Base-by-base conservation (phyloP, 2,888 invertebrate genomes). In the Actias luna region DNA sequence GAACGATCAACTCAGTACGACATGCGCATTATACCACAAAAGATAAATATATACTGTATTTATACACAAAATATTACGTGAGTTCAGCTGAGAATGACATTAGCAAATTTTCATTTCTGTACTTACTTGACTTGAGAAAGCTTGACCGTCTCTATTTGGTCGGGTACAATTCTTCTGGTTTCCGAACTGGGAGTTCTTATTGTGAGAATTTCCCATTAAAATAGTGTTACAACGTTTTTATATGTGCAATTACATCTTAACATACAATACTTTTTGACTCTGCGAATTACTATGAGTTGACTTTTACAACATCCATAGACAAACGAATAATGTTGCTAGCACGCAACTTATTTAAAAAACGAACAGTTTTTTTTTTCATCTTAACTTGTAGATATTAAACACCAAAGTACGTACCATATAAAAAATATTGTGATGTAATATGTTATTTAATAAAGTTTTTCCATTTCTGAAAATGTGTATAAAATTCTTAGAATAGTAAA, bases 71-170 rank as follows among this genome's bases (percentile, higher is more conserved):
- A 80, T 83, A 87, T 88, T 89, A 88, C 83, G 87, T 83, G 87
- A 86, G 80, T 92, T 86, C 89, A 89, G 88, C 89, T 89, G 90
- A 82, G 92, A 90, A 90, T 92, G 92, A 92, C 92, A 92, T 87
- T 90, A 85, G 88, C 91, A 89, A 91, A 85, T 89, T 91, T 91
- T 87, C 82, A 73, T 82, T 85, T 81, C 77, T 82, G 82, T 79
- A 79, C 78, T 82, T 89, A 92, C 92, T 89, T 92, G 92, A 80
- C 91, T 92, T 66, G 89, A 80, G 76, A 88, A 90, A 69, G 85
- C 80, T 83, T 89, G 89, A 69, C 81, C 84, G 78, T 90, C 87
- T 72, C 86, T 84, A 71, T 85, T 77, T 76, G 83, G 75, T 69
- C 81, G 77, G 69, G 80, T 68, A 69, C 83, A 77, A 78, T 82